Evolutionary conservation across 1,140 invertebrate species (phyloP), one percentile per base, ranked within the genome.

Genomic region (Euwallacea fornicatus): DNA sequence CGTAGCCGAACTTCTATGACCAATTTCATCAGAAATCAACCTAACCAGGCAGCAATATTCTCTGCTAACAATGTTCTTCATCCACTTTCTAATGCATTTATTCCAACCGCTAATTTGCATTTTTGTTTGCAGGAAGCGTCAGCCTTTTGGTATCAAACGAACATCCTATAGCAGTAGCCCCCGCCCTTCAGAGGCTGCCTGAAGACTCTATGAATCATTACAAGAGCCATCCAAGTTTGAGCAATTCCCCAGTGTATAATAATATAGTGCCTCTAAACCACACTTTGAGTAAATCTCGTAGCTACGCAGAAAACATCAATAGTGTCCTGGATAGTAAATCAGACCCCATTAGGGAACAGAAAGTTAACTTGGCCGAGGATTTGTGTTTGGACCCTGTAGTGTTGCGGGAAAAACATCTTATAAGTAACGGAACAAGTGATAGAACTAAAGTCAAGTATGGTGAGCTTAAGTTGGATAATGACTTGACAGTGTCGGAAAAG

Each of bases 141-240:
- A 87, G 86, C 66, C 86, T 88, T 74, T 81, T 89, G 69, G 86
- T 88, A 63, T 83, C 84, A 69, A 88, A 86, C 74, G 87, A 88
- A 82, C 83, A 87, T 66, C 87, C 87, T 15, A 63, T 88, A 71
- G 86, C 86, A 60, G 85, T 86, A 44, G 82, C 84, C 71, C 83
- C 84, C 54, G 21, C 21, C 4, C 21, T 74, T 81, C 82, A 71
- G 79, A 83, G 77, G 81, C 82, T 61, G 79, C 82, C 66, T 7
- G 78, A 78, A 79, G 83, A 74, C 81, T 82, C 81, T 55, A 72
- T 77, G 21, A 79, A 76, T 66, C 77, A 78, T 63, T 82, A 72
- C 69, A 79, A 63, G 64, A 81, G 71, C 68, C 84, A 77, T 73
- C 82, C 77, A 43, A 80, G 54, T 65, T 79, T 80, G 76, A 82